phyloP scores from a whole-genome alignment of 2,797 vertebrate species.

The Allenopithecus nigroviridis region DNA sequence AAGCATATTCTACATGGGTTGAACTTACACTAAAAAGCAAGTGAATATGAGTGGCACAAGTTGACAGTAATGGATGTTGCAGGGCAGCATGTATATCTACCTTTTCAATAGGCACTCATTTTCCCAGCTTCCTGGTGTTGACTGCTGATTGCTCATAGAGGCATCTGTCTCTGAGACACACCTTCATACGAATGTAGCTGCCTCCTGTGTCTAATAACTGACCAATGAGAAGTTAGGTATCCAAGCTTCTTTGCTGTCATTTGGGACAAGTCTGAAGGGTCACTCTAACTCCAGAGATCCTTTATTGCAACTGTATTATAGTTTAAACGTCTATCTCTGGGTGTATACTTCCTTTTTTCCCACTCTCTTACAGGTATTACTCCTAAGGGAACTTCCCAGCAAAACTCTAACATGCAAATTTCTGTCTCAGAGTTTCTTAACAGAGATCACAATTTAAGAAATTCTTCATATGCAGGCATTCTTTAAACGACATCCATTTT shows the following conservation, averaged over 20 bases:
- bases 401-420: background rate
- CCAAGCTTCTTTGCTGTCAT: background rate
- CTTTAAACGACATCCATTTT: background rate
- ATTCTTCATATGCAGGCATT: background rate
- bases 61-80: background rate
- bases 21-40: background rate
- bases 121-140: background rate
- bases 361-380: background rate
- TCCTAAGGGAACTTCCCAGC: background rate
- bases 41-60: background rate
- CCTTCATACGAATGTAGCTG: background rate
- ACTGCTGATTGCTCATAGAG: background rate
- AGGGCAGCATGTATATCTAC: background rate
- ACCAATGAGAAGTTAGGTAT: accelerated
- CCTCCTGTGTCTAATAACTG: background rate
- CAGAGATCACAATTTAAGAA: background rate
- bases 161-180: background rate
- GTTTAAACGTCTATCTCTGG: background rate
- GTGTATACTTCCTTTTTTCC: background rate
- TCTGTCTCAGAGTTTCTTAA: background rate
- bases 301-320: background rate
- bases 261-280: background rate
- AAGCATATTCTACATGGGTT: background rate
- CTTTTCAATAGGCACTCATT: background rate
- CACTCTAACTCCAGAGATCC: background rate